A percentile compares a stretch with the other conserved stretches of the same genome.
Evolutionary conservation across 2,888 invertebrate species (phyloP).

Genomic region (Thera britannica): DNA sequence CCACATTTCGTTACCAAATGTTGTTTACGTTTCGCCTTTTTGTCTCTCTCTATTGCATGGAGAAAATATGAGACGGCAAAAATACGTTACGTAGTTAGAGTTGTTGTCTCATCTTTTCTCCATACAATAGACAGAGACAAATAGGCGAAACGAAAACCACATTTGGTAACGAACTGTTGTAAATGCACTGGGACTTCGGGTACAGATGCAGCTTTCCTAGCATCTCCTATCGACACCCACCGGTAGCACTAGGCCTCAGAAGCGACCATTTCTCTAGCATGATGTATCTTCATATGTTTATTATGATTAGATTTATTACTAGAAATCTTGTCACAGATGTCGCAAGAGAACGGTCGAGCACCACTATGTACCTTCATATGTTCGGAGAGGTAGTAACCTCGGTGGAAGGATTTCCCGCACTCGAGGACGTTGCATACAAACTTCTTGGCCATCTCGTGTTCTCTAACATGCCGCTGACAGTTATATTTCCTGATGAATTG

Average conservation of each 20-base stretch:
- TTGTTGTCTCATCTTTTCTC: no score
- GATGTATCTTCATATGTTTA: conserved; percentile 95
- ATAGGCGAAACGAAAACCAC: conserved; percentile 71
- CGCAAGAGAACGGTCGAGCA: conserved; percentile 91
- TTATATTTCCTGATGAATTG: conserved; percentile 95
- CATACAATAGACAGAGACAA: no score
- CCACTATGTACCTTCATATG: conserved; percentile 95
- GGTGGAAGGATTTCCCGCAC: conserved; percentile 93
- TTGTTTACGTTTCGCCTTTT: no score
- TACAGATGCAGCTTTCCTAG: not conserved
- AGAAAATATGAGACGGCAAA: no score
- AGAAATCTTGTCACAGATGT: conserved; percentile 95
- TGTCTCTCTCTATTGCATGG: no score
- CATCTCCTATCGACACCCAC: not conserved
- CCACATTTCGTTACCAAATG: no score
- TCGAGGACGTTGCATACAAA: conserved; percentile 89
- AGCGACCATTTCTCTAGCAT: conserved; percentile 93
- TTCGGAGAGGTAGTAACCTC: conserved; percentile 94
- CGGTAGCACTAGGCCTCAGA: conserved; percentile 87
- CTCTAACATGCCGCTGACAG: conserved; percentile 92
- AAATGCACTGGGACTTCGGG: no score
- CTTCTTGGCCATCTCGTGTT: conserved; percentile 92
- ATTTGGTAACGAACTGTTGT: no score
- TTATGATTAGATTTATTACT: conserved; percentile 96
- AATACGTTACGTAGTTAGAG: no score